Base-by-base conservation (phyloP, 2,113 vertebrate genomes). In the Heterocephalus glaber region DNA sequence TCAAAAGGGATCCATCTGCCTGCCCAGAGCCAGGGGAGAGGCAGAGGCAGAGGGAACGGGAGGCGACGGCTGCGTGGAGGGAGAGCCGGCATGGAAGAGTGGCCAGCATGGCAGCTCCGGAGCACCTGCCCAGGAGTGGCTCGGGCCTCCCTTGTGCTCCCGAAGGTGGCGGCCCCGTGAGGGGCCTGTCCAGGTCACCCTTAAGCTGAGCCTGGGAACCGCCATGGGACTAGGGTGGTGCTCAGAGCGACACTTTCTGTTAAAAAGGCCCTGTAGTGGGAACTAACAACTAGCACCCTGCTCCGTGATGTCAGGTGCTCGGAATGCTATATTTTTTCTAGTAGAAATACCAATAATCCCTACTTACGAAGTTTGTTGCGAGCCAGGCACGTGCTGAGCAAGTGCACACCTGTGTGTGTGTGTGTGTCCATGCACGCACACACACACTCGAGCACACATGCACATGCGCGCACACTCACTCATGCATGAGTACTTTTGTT, bases 1-100 rank as follows among this genome's bases (percentile, higher is more conserved):
- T 98, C 98, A 98, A 93, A 98, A 98, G 97, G 19, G 85, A 98
- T 98, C 95, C 96, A 90, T 98, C 98, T 35, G 70, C 96, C 96
- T 97, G 98, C 97, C 98, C 98, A 93, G 97, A 94, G 97, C 83
- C 79, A 91, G 95, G 98, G 98, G 96, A 96, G 97, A 94, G 96
- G 96, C 97, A 79, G 97, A 76, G 95, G 83, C 54, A 94, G 94
- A 95, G 95, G 92, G 97, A 98, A 98, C 83, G 79, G 95, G 97
- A 97, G 95, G 93, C 80, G 98, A 98, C 98, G 98, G 98, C 95
- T 95, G 94, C 2, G 90, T 49, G 90, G 92, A 56, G 54, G 13
- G n/a, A 9, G n/a, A 35, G 16, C 68, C n/a, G n/a, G n/a, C n/a
- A n/a, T n/a, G n/a, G n/a, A n/a, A n/a, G n/a, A n/a, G n/a, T n/a